Evolutionary conservation across 2,113 vertebrate species (phyloP).

Genomic region (Plecturocebus donacophilus): DNA sequence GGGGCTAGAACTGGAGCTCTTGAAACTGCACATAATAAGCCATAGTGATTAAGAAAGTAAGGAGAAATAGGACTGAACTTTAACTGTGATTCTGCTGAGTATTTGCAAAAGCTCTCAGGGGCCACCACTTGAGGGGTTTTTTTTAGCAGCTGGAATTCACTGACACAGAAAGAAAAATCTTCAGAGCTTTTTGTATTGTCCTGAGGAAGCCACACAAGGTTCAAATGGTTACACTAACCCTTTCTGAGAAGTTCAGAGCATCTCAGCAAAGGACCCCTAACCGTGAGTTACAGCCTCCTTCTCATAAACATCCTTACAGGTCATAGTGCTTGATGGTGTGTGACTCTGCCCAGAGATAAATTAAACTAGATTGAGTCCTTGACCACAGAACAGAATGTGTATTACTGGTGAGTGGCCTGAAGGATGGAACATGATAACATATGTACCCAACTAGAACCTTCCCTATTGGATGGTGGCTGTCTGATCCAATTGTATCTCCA

Average conservation of each 20-base stretch:
- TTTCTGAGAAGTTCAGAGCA: background rate
- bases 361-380: background rate
- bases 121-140: background rate
- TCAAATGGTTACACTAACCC: background rate
- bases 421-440: background rate
- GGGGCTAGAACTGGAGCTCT: background rate
- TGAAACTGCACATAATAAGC: background rate
- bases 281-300: background rate
- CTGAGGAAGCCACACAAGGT: background rate
- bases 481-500: background rate
- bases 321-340: background rate
- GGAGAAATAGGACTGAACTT: background rate
- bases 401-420: background rate
- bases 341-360: background rate
- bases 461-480: background rate
- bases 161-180: slow-evolving; percentile 7
- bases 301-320: background rate
- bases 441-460: background rate
- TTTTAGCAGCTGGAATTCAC: slow-evolving; percentile 35
- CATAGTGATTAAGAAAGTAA: background rate
- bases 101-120: background rate
- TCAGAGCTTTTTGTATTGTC: background rate
- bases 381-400: background rate
- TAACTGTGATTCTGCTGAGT: background rate
- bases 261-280: background rate